Percentiles rank a stretch among this genome's conserved stretches.
Evolutionary conservation across 92 coral and sea anemone species (phyloP).

Genomic region (Umimayanthus kanabou): DNA sequence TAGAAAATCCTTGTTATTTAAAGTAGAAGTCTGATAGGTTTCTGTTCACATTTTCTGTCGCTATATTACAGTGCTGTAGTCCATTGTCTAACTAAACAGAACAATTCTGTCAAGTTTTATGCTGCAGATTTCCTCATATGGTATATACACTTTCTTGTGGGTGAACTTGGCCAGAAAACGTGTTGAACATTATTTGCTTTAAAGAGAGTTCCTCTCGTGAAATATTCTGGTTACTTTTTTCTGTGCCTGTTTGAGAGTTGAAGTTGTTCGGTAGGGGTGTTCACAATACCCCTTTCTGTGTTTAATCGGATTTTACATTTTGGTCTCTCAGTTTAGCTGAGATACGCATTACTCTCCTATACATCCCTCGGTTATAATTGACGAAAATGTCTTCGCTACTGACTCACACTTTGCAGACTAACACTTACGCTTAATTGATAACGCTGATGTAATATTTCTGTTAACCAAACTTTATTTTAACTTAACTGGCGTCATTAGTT

Average conservation of each 20-base stretch:
- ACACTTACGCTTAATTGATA: neutral
- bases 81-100: neutral
- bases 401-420: constrained; percentile 22
- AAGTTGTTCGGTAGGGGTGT: neutral
- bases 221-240: neutral
- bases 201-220: neutral
- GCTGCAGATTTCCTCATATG: neutral
- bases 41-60: neutral
- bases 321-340: no score
- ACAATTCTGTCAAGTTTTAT: neutral
- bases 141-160: no score
- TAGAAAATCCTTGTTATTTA: no score
- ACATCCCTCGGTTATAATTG: neutral
- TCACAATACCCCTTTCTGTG: neutral
- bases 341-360: neutral
- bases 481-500: constrained; percentile 1
- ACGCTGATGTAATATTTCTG: neutral
- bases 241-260: neutral
- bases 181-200: no score
- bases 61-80: neutral
- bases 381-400: neutral
- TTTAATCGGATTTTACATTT: neutral
- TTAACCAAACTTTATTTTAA: constrained; percentile 13
- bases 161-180: no score
- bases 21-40: neutral